These are phyloP conservation scores for Quadroppia sp. DNA, from an alignment of 2,888 invertebrate species.

Conservation along the genomic window DNA sequence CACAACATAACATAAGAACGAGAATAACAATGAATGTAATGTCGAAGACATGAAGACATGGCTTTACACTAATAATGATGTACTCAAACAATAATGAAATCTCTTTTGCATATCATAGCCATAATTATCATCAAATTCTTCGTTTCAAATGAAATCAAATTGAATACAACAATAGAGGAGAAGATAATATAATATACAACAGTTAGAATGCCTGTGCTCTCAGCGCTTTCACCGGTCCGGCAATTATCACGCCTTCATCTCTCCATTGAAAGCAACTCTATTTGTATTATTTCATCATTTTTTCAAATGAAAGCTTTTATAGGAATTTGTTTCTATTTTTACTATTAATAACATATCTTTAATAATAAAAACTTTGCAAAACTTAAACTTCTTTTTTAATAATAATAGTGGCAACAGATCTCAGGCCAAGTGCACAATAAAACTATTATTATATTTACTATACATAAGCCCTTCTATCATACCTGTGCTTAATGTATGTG, in stretches of 20 bases:
- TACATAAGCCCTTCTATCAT: too few relatives aligned
- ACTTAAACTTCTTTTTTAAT: not conserved
- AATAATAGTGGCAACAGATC: conserved; percentile 7
- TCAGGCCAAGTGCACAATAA: not conserved
- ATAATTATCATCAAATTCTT: conserved; percentile 16
- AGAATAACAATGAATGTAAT: conserved; percentile 1
- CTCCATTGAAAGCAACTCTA: conserved; percentile 22
- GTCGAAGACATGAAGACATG: not conserved
- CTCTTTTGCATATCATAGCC: conserved; percentile 19
- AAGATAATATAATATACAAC: conserved; percentile 26
- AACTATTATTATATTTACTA: not conserved
- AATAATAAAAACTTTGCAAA: conserved; percentile 5
- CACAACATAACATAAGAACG: not conserved
- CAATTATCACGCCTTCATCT: conserved; percentile 31
- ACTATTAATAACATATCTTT: conserved; percentile 21
- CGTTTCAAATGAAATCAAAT: not conserved
- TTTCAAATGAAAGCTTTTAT: conserved; percentile 16
- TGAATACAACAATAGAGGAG: conserved; percentile 4
- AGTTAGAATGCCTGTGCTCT: not conserved
- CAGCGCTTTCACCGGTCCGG: not conserved
- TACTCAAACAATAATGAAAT: conserved; percentile 29
- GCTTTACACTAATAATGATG: conserved; percentile 32
- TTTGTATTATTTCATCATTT: conserved; percentile 34
- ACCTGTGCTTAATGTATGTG: not conserved
- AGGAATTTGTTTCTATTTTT: conserved; percentile 18